phyloP scores from a whole-genome alignment of 1,140 invertebrate genomes.

The Procambarus clarkii region DNA sequence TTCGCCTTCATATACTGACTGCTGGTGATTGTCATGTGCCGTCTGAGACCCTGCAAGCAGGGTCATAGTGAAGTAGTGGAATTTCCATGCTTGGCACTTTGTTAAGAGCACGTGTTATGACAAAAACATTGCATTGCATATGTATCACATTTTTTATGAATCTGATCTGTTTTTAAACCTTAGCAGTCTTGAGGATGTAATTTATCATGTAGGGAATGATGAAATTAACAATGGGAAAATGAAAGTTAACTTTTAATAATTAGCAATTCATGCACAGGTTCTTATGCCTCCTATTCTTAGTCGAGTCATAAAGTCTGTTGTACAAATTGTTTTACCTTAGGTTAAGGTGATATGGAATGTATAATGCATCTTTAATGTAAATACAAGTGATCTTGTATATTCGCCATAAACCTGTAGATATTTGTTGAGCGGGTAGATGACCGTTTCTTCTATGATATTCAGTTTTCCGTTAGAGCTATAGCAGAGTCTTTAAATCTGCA shows the following conservation, averaged over 20 bases:
- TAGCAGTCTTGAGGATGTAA: slow-evolving; percentile 8
- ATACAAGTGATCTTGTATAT: slow-evolving; percentile 58
- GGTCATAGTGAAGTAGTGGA: slow-evolving; percentile 42
- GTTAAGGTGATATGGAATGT: slow-evolving; percentile 41
- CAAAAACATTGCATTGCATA: slow-evolving; percentile 46
- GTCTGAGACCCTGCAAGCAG: slow-evolving; percentile 44
- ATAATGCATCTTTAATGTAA: slow-evolving; percentile 44
- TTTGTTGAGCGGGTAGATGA: slow-evolving; percentile 52
- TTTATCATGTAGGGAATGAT: neutral
- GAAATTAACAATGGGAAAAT: slow-evolving; percentile 28
- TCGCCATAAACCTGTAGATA: slow-evolving; percentile 48
- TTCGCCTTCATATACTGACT: slow-evolving; percentile 16
- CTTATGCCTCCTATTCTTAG: slow-evolving; percentile 45
- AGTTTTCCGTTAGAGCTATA: slow-evolving; percentile 44
- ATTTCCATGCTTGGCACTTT: slow-evolving; percentile 50
- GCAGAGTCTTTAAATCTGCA: slow-evolving; percentile 35
- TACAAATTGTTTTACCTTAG: slow-evolving; percentile 52
- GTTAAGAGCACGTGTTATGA: slow-evolving; percentile 51
- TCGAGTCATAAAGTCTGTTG: slow-evolving; percentile 48
- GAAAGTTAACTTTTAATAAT: slow-evolving; percentile 10
- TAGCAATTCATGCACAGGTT: slow-evolving; percentile 45
- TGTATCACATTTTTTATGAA: slow-evolving; percentile 19
- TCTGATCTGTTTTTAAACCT: slow-evolving; percentile 8
- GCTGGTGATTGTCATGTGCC: slow-evolving; percentile 50
- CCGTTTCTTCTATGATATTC: slow-evolving; percentile 44